These are phyloP conservation scores for Crocidura indochinensis DNA, from an alignment of 2,797 vertebrate genomes.

Conservation along the genomic window DNA sequence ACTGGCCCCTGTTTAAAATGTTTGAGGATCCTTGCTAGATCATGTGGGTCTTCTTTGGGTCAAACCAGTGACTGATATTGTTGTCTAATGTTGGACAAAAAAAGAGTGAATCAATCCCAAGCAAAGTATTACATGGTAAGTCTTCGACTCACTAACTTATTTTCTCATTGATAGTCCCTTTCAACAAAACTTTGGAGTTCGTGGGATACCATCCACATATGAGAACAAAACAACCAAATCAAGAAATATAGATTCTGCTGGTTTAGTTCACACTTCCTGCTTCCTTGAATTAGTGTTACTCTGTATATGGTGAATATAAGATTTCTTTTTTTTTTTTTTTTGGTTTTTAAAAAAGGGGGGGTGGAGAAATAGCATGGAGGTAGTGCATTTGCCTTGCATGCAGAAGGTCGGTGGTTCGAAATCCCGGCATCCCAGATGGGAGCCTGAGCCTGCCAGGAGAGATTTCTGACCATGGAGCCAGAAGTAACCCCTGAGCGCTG, in stretches of 20 bases:
- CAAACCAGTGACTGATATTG: not conserved
- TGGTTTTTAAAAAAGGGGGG: too few species aligned
- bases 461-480: too few species aligned
- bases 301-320: not conserved
- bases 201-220: constrained; percentile 17
- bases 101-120: constrained; percentile 6
- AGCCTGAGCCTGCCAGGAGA: too few species aligned
- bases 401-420: too few species aligned
- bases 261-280: not conserved
- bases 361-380: too few species aligned
- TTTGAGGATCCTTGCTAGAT: too few species aligned
- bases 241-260: constrained; percentile 23
- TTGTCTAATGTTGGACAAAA: constrained; percentile 26
- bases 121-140: not conserved
- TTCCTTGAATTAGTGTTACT: not conserved
- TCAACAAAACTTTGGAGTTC: not conserved
- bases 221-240: constrained; percentile 18
- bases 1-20: too few species aligned
- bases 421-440: too few species aligned
- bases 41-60: not conserved
- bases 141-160: not conserved
- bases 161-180: constrained; percentile 4
- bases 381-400: too few species aligned
- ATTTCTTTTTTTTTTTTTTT: too few species aligned
- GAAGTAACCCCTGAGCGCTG: too few species aligned